Base-by-base conservation (phyloP, 2,797 vertebrate genomes). In the Phrynocephalus vlangalii region DNA sequence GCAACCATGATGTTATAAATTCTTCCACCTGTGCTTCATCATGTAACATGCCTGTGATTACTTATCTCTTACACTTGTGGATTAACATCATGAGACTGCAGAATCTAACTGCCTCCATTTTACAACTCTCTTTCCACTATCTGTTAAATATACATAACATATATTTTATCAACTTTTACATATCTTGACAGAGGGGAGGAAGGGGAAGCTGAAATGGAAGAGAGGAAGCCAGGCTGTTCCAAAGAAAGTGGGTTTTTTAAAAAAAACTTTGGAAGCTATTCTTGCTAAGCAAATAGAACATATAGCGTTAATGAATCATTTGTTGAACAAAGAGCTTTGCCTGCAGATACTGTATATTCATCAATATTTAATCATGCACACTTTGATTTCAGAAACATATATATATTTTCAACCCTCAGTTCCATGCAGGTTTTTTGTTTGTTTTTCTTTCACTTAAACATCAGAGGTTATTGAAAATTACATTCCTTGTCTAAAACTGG, bases 271-370 rank as follows among this genome's bases (percentile, higher is more conserved):
- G 88, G 94, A 94, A 92, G 48, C 87, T 84, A 93, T 72, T 90
- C 79, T 84, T 26, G 22, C 33, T 52, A 48, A 87, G 84, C 82
- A 88, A 93, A 84, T 91, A 90, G 92, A 92, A 90, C 87, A 75
- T 2, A 0, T 79, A 94, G 95, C 92, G 95, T 87, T 96, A 94
- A 95, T 94, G 82, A 82, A 48, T 70, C 0, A 89, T 88, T 30
- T 94, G 90, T 91, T 90, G 79, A 92, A 44, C 78, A 88, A 52
- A 0, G 0, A n/a, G 79, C 75, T 94, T 94, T 94, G 90, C 87
- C 91, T 92, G 0, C 7, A 9, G 86, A 88, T 80, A 44, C 38
- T 44, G 38, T 44, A 0, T n/a, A 22, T n/a, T 50, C 77, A 28
- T 83, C 88, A 79, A 89, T 92, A 94, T 91, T 79, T 88, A 1